Percentiles rank a stretch among this genome's conserved stretches.
These are phyloP conservation scores for Muscina levida DNA, from an alignment of 2,888 invertebrate species.

Conservation along the genomic window DNA sequence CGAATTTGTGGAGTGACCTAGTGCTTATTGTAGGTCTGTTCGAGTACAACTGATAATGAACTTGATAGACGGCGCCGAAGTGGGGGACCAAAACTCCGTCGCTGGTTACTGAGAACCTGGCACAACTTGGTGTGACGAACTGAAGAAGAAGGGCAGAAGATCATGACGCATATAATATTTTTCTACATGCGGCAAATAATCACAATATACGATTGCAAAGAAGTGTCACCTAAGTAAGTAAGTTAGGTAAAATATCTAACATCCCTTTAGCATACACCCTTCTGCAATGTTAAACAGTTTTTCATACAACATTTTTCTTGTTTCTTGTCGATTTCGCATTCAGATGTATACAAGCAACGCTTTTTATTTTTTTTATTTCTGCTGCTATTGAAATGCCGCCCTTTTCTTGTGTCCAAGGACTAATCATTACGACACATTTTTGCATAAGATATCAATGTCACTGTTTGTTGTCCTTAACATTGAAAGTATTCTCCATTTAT, in stretches of 20 bases:
- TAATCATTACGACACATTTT: constrained; percentile 52
- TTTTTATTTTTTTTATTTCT: constrained; percentile 7
- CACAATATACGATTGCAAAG: no score
- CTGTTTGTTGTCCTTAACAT: constrained; percentile 36
- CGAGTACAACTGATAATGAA: no score
- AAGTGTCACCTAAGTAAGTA: no score
- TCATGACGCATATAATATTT: no score
- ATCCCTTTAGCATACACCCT: background rate
- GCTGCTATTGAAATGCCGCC: background rate
- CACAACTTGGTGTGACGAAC: no score
- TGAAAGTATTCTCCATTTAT: constrained; percentile 20
- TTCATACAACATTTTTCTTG: constrained; percentile 23
- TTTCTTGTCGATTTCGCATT: constrained; percentile 55
- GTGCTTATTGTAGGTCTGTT: no score
- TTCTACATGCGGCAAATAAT: no score
- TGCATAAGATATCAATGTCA: constrained; percentile 46
- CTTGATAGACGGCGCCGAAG: no score
- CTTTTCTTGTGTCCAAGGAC: background rate
- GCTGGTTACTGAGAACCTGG: no score
- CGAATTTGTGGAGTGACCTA: no score
- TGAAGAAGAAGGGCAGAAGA: no score
- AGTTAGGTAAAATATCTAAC: background rate
- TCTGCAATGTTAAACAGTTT: background rate
- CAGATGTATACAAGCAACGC: constrained; percentile 47
- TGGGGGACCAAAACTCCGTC: no score